Evolutionary conservation across 2,797 vertebrate species (phyloP), one percentile per base, ranked within the genome.

Genomic region (Todus mexicanus): DNA sequence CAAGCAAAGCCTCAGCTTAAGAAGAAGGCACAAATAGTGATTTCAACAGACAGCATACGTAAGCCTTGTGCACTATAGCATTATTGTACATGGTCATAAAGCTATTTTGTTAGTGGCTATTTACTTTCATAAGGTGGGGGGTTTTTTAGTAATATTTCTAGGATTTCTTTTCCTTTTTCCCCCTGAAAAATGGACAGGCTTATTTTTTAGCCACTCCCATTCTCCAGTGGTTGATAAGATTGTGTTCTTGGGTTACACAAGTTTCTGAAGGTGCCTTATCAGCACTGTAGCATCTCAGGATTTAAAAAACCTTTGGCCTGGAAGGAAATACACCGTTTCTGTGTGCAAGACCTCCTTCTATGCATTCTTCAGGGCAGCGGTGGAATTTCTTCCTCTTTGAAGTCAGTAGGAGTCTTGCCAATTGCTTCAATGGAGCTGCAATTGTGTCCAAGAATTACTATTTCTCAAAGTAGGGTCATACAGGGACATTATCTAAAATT

Each of bases 401-500:
- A 96, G 81, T 84, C 47, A n/a, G 48, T 40, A 51, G 56, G 74
- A 93, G 27, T 89, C 51, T 87, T 90, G 92, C 84, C 93, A 94
- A 1, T 77, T 79, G 26, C 69, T 94, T 94, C 81, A 93, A 15
- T 77, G 69, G 47, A 93, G 59, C 50, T 93, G 78, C 50, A 89
- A 10, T 65, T 65, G 23, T 59, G 59, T 91, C 93, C 79, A 95
- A 83, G 57, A 74, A 72, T 57, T 90, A 89, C 87, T 89, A 82
- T 76, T 94, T 91, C 65, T 83, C 59, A 59, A 77, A 91, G 25
- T 50, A 87, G 69, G 84, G 79, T 93, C 72, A 69, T 45, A 31
- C 61, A 63, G 56, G 84, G 78, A 94, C 65, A 63, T 80, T 68
- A 69, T 84, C n/a, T 85, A 63, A 66, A 87, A 66, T 75, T 93